Evolutionary conservation across 2,797 vertebrate genomes (phyloP).

Genomic region (Anas bernieri): DNA sequence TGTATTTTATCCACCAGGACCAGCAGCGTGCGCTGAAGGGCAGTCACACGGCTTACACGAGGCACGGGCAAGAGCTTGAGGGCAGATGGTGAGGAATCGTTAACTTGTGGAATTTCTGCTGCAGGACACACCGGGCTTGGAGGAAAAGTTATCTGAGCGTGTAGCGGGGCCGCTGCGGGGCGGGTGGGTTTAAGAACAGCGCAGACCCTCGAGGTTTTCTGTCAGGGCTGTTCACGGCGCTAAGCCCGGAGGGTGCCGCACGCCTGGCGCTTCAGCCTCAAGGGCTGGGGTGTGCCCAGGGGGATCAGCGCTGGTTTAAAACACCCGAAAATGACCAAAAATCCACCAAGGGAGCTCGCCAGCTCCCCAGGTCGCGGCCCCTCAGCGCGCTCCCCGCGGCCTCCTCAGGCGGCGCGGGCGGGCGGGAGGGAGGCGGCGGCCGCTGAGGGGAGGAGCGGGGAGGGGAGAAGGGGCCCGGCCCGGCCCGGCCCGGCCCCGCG

Average conservation of each 20-base stretch:
- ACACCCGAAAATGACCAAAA: no score
- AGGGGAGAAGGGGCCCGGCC: not conserved
- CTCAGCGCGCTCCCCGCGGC: not conserved
- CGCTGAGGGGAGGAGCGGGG: not conserved
- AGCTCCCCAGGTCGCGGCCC: not conserved
- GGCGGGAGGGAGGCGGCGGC: not conserved
- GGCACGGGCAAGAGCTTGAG: not conserved
- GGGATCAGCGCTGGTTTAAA: no score
- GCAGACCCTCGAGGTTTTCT: not conserved
- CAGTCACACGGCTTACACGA: not conserved
- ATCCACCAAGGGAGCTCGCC: not conserved
- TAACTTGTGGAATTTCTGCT: not conserved
- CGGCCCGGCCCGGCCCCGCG: constrained; percentile 15
- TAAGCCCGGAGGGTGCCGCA: no score
- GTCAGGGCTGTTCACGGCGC: not conserved
- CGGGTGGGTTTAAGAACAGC: not conserved
- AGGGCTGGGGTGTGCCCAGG: no score
- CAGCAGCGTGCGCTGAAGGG: not conserved
- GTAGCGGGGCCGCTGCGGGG: not conserved
- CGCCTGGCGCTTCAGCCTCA: no score
- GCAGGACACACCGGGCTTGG: not conserved
- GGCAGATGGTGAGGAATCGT: not conserved
- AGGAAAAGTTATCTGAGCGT: not conserved
- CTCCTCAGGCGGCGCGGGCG: not conserved
- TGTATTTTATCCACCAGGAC: not conserved